Percentiles rank a stretch among this genome's conserved stretches.
Evolutionary conservation across 2,797 vertebrate genomes (phyloP).

Genomic region (Eleutherodactylus coqui): DNA sequence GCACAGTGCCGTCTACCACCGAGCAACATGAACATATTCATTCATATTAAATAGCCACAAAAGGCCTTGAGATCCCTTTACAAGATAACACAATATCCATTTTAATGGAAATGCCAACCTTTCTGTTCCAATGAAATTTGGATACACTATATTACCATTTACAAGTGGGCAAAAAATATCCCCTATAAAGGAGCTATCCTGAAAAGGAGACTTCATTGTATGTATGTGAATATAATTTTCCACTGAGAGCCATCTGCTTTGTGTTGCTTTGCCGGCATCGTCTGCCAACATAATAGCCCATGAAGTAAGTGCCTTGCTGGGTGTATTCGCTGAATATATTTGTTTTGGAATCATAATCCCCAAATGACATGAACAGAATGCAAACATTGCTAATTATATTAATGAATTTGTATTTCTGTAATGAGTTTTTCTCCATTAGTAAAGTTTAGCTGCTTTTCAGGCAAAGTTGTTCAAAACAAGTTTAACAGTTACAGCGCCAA

Average conservation of each 20-base stretch:
- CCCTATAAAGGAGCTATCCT: conserved; percentile 7
- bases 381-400: not conserved
- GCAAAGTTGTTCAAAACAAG: not conserved
- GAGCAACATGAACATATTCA: conserved; percentile 32
- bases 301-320: not conserved
- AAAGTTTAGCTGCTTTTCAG: not conserved
- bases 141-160: conserved; percentile 36
- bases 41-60: conserved; percentile 27
- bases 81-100: conserved; percentile 17
- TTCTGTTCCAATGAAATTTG: conserved; percentile 5
- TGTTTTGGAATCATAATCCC: not conserved
- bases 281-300: conserved; percentile 15
- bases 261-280: not conserved
- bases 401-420: not conserved
- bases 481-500: not conserved
- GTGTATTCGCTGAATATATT: not conserved
- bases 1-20: not conserved
- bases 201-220: not conserved
- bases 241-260: not conserved
- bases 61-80: not conserved
- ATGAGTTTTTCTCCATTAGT: not conserved
- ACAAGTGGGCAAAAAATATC: conserved; percentile 9
- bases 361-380: not conserved
- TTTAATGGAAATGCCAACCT: conserved; percentile 50
- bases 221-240: conserved; percentile 31